Conservation (phyloP, 2,888 invertebrate genomes). For the Priocnemis perturbator region DNA sequence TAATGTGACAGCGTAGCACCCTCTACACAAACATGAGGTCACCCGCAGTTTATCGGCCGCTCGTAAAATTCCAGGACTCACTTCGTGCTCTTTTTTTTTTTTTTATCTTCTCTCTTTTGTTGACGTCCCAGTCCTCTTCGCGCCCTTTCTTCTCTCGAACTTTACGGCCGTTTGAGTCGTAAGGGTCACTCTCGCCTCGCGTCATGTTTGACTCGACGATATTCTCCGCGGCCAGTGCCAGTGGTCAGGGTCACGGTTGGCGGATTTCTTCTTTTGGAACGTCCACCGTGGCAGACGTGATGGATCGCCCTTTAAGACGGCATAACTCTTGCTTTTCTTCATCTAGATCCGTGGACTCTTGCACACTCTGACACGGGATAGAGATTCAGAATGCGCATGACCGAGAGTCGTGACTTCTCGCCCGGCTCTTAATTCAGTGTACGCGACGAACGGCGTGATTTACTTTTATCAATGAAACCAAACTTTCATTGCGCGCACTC, state of each 20-base stretch:
- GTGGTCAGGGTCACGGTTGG: slow-evolving; percentile 27
- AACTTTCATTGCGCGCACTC: too few species aligned
- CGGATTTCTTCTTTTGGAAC: slow-evolving; percentile 16
- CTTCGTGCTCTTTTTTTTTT: neutral
- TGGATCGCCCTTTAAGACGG: slow-evolving; percentile 34
- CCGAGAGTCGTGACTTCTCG: too few species aligned
- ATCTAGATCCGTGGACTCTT: slow-evolving; percentile 6
- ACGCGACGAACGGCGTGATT: too few species aligned
- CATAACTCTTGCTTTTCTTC: slow-evolving; percentile 23
- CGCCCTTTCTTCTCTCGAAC: neutral
- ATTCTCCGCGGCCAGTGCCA: neutral
- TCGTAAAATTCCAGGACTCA: too few species aligned
- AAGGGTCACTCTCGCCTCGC: too few species aligned
- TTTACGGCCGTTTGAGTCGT: neutral
- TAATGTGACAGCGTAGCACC: too few species aligned
- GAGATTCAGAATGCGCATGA: too few species aligned
- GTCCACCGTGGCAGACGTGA: slow-evolving; percentile 28
- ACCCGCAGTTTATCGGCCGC: too few species aligned
- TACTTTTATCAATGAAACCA: too few species aligned
- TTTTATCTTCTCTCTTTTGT: slow-evolving; percentile 5
- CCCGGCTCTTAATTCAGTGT: too few species aligned
- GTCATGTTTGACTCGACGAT: neutral
- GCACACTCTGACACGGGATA: too few species aligned
- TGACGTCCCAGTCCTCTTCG: neutral
- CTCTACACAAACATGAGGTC: too few species aligned